Evolutionary conservation across 2,113 vertebrate genomes (phyloP).

Genomic region (Motacilla alba): DNA sequence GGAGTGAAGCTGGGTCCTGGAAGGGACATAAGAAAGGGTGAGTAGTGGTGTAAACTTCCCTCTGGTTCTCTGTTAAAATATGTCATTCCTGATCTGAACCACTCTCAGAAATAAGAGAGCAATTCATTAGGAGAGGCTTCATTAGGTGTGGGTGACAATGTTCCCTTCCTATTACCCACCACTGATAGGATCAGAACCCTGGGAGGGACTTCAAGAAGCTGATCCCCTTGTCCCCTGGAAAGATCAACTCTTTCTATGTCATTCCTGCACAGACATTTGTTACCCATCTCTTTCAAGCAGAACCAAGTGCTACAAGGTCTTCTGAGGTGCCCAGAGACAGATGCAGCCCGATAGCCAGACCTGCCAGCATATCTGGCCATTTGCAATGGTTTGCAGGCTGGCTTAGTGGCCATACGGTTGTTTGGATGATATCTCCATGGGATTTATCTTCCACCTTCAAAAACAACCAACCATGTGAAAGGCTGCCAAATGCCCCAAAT

Average conservation of each 20-base stretch:
- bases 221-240: not conserved
- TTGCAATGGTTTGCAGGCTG: constrained; percentile 40
- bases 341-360: constrained; percentile 21
- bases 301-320: constrained; percentile 29
- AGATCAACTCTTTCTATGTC: not conserved
- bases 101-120: not conserved
- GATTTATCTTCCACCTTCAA: constrained; percentile 63
- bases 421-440: constrained; percentile 53
- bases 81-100: not conserved
- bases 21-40: not conserved
- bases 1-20: not conserved
- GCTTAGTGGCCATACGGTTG: constrained; percentile 66
- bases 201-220: not conserved
- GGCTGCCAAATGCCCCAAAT: constrained; percentile 64
- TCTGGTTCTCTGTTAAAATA: not conserved
- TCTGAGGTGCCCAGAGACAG: constrained; percentile 40
- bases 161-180: not conserved
- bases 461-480: constrained; percentile 60
- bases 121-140: not conserved
- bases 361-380: constrained; percentile 49
- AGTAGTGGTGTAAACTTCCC: not conserved
- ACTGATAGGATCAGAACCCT: not conserved
- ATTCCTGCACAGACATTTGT: not conserved
- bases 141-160: not conserved
- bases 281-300: not conserved